Base-by-base conservation (phyloP, 2,888 invertebrate species). In the Peribatodes rhomboidaria region DNA sequence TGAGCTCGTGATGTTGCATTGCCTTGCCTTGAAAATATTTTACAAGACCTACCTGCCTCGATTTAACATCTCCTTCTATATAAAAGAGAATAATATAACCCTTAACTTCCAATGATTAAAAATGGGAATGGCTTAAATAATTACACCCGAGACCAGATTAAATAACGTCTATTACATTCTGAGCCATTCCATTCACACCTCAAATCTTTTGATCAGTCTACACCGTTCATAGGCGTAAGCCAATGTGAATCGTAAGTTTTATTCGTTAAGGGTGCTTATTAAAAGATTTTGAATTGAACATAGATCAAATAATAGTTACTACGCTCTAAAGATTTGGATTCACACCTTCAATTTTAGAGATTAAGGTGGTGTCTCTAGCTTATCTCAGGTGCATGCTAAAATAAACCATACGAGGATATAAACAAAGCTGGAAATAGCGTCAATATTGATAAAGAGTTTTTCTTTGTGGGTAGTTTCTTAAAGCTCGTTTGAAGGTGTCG, bases 361-460 rank as follows among this genome's bases (percentile, higher is more conserved):
- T 69, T 68, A 71, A 57, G 61, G 54, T 37, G 61, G 52, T 63
- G 37, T 60, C 57, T 67, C 56, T 55, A 60, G 53, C 35, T 57
- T 47, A 33, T 18, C 55, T 47, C 33, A 18, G 33, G 13, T 18
- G 7, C 44, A 58, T 8, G 11, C 47, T 10, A 35, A 61, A 53
- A 0, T 61, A 7, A 44, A 53, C 61, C 54, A 13, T 66, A 57
- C 22, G 11, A 1, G 1, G n/a, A 0, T 1, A 8, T 10, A 2
- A 2, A 42, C 20, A 62, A 44, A 31, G 52, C n/a, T 20, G 20
- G 14, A 33, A 64, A 35, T 68, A 1, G 39, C 14, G 22, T 64
- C 46, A 22, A 39, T 9, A 7, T 42, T 14, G 1, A 13, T 9
- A 42, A 35, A 3, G 4, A 14, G 14, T 49, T 44, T 33, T 49